These are phyloP conservation scores for Palythoa heliodiscus DNA, from an alignment of 92 coral and sea anemone species.

Conservation along the genomic window DNA sequence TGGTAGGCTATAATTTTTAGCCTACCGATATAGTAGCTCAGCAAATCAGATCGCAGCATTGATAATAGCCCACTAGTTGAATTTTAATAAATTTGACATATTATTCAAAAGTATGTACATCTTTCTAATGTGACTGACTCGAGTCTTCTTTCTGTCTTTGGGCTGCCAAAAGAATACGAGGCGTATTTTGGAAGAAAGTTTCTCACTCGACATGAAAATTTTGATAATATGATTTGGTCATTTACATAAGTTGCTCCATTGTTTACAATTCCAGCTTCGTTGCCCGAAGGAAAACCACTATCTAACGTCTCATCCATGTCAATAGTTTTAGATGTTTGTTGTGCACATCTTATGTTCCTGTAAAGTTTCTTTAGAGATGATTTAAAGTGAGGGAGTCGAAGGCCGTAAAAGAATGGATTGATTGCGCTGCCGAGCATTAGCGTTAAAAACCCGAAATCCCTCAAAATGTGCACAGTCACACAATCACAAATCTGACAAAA, in stretches of 20 bases:
- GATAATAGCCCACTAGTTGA: no score
- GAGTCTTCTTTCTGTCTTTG: background rate
- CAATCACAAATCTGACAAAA: conserved; percentile 68
- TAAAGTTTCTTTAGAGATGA: conserved; percentile 51
- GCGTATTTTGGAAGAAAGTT: background rate
- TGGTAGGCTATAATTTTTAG: no score
- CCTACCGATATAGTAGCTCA: no score
- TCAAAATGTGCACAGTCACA: conserved; percentile 56
- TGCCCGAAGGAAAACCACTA: background rate
- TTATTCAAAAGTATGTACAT: background rate
- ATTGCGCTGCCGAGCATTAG: conserved; percentile 74
- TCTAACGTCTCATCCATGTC: background rate
- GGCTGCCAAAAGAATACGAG: background rate
- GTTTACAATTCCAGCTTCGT: background rate
- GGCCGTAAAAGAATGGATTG: conserved; percentile 73
- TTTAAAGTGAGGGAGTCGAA: conserved; percentile 74
- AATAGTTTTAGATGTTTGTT: background rate
- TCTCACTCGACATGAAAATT: background rate
- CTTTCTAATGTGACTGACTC: background rate
- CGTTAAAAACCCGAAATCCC: conserved; percentile 68
- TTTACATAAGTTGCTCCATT: background rate
- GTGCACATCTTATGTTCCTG: background rate
- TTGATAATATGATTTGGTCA: background rate
- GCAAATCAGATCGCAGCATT: no score
- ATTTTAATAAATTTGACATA: no score